These are phyloP conservation scores for Sebastes aleutianus DNA, from an alignment of 2,797 vertebrate species.

Conservation along the genomic window DNA sequence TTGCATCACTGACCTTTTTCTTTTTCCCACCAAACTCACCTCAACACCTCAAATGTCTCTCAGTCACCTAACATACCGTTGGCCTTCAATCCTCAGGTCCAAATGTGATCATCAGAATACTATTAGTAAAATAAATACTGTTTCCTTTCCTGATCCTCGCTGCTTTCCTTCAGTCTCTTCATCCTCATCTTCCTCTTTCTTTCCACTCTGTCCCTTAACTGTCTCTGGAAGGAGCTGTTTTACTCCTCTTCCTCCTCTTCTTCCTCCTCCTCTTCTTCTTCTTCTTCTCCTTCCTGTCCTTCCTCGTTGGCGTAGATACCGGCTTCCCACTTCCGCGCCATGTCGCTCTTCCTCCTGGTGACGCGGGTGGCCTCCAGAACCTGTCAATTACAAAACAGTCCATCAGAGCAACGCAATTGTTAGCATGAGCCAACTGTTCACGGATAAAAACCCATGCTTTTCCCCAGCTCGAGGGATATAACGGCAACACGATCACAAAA, in stretches of 20 bases:
- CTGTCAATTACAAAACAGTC: conserved; percentile 70
- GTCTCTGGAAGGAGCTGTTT: conserved; percentile 34
- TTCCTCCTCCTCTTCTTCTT: conserved; percentile 63
- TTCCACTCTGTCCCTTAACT: neutral
- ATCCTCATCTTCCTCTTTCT: conserved; percentile 19
- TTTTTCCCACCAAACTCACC: conserved; percentile 8
- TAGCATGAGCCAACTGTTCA: neutral
- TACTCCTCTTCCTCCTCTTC: conserved; percentile 64
- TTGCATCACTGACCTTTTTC: neutral
- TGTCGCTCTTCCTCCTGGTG: conserved; percentile 94
- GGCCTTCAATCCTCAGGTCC: conserved; percentile 39
- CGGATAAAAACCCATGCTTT: neutral
- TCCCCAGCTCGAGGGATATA: neutral
- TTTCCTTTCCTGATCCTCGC: conserved; percentile 32
- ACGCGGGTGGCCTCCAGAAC: conserved; percentile 96
- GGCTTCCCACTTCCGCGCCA: conserved; percentile 80
- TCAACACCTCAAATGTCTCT: conserved; percentile 41
- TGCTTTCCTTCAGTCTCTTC: conserved; percentile 25
- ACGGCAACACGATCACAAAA: conserved; percentile 21
- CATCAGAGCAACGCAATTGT: neutral
- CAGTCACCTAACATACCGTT: conserved; percentile 34
- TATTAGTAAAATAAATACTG: conserved; percentile 76
- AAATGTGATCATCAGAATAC: conserved; percentile 63
- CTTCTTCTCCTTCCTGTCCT: conserved; percentile 63
- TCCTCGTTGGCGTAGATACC: conserved; percentile 74